phyloP scores from a whole-genome alignment of 2,113 vertebrate species.

The Gyps fulvus region DNA sequence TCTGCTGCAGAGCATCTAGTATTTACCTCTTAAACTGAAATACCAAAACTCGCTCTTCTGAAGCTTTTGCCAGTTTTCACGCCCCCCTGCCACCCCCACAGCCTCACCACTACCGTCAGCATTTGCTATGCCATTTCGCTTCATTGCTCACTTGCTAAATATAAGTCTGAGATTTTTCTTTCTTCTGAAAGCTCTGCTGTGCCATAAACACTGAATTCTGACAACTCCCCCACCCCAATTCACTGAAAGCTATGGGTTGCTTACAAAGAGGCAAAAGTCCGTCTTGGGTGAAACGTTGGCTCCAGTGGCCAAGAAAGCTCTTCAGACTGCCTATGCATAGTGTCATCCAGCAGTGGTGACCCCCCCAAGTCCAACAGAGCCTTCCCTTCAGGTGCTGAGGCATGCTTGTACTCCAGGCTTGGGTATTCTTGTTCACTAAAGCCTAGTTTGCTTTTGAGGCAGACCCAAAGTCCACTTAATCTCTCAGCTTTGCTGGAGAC shows the following conservation, averaged over 20 bases:
- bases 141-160: slow-evolving; percentile 57
- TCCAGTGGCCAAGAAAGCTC: background rate
- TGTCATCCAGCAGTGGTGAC: background rate
- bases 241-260: background rate
- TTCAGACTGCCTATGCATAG: background rate
- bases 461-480: background rate
- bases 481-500: background rate
- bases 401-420: background rate
- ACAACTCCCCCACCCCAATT: background rate
- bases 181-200: slow-evolving; percentile 3
- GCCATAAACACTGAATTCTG: background rate
- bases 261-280: background rate
- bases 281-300: background rate
- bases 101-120: slow-evolving; percentile 30
- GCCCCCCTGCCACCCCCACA: slow-evolving; percentile 16
- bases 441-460: background rate
- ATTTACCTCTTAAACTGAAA: slow-evolving; percentile 2
- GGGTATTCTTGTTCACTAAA: background rate
- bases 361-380: background rate
- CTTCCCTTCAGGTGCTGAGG: background rate
- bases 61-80: slow-evolving; percentile 44
- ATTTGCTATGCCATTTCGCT: slow-evolving; percentile 42
- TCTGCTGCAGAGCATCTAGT: background rate
- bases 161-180: slow-evolving; percentile 35
- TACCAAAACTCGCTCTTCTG: background rate